Base-by-base conservation (phyloP, 2,797 vertebrate species). In the Arrhamphus sclerolepis region DNA sequence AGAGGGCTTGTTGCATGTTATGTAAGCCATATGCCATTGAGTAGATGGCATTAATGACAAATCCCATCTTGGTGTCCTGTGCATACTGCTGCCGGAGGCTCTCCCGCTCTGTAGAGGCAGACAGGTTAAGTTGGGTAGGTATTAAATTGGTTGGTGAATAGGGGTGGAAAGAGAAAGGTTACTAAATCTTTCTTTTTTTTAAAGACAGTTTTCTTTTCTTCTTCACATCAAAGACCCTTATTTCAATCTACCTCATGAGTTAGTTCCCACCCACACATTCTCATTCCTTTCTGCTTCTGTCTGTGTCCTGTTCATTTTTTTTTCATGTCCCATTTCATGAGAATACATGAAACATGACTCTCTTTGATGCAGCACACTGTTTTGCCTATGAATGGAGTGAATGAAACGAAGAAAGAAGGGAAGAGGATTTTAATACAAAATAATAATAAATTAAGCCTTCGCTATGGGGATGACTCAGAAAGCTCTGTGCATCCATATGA, bases 11-110 rank as follows among this genome's bases (percentile, higher is more conserved):
- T 80, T 99, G 98, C 98, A 99, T 98, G 83, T 96, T 98, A 82
- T 99, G 95, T 49, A 99, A 94, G 8, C 97, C 98, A 0, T 97
- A 94, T 0, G 97, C 98, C 98, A 98, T 99, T 0, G 97, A 98
- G 80, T 99, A 99, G 77, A 99, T 98, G 0, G 98, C 98, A 2
- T 99, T 99, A 71, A 99, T 97, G 63, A 99, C 97, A 58, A 98
- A 99, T 2, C 98, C 98, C 98, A 99, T 99, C 90, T 99, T 99
- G 52, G 96, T 98, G 92, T 99, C 98, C 89, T 99, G 98, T 22
- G 97, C 95, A 0, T 99, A 98, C 70, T 99, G 96, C 0, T 95
- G 95, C 57, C 89, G 92, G 47, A 99, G 91, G 1, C 95, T 95
- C 76, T 93, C 92, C 13, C 85, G 87, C 67, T 92, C 93, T 94